These are phyloP conservation scores for Danio kyathit DNA, from an alignment of 2,797 vertebrate genomes.

Conservation along the genomic window DNA sequence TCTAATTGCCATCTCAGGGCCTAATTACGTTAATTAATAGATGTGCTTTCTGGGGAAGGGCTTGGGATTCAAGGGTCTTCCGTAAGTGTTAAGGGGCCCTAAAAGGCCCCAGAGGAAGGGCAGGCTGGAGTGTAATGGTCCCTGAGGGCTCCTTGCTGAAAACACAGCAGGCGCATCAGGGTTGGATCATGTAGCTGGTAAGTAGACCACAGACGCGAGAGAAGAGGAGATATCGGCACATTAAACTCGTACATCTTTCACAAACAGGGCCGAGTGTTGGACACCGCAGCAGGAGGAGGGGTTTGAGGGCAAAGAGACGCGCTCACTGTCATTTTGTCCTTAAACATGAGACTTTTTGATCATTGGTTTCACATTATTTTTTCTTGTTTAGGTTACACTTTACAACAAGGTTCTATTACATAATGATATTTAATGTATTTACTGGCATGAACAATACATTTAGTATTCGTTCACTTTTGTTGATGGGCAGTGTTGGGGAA, in stretches of 20 bases:
- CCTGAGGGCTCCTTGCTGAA: conserved; percentile 81
- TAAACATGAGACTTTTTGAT: conserved; percentile 1
- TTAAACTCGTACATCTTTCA: conserved; percentile 68
- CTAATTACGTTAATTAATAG: conserved; percentile 99
- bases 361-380: neutral
- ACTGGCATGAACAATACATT: too few relatives aligned
- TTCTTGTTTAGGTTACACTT: too few relatives aligned
- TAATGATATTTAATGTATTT: too few relatives aligned
- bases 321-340: conserved; percentile 42
- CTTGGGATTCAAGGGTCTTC: conserved; percentile 72
- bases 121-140: conserved; percentile 73
- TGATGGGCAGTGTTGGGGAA: too few relatives aligned
- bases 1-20: conserved; percentile 91
- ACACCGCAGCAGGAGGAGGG: conserved; percentile 24
- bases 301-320: conserved; percentile 30
- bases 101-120: conserved; percentile 85
- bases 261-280: conserved; percentile 68
- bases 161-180: conserved; percentile 88
- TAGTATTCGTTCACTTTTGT: too few relatives aligned
- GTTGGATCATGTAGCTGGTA: conserved; percentile 84
- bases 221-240: conserved; percentile 82
- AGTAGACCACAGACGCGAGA: conserved; percentile 76
- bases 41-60: conserved; percentile 76
- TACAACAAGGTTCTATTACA: too few relatives aligned
- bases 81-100: conserved; percentile 86